phyloP scores from a whole-genome alignment of 2,797 vertebrate species.

The Pseudochaenichthys georgianus region DNA sequence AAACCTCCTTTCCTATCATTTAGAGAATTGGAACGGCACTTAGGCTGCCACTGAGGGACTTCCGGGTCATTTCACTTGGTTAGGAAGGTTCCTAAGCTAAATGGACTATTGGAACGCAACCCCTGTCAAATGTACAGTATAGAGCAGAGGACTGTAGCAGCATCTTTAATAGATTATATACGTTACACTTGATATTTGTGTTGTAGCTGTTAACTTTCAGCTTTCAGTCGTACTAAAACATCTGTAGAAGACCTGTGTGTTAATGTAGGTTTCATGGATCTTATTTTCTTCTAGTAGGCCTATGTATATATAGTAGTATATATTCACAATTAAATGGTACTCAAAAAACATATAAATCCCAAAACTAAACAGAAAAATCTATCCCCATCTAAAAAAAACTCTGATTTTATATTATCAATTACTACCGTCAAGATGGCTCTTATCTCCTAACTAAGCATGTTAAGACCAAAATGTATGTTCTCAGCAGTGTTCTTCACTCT shows the following conservation, averaged over 20 bases:
- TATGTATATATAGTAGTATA: too few species aligned
- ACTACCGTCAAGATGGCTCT: slow-evolving; percentile 27
- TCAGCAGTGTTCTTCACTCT: slow-evolving; percentile 74
- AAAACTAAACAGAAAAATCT: background rate
- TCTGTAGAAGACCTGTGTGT: background rate
- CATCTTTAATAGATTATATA: background rate
- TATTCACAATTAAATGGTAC: background rate
- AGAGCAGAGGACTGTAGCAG: background rate
- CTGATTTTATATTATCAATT: background rate
- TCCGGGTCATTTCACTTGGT: too few species aligned
- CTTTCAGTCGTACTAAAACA: background rate
- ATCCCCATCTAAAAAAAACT: background rate
- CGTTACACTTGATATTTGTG: background rate
- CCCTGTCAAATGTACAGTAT: background rate
- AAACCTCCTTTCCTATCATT: too few species aligned
- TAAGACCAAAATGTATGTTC: background rate
- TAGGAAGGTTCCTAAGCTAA: too few species aligned
- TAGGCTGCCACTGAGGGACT: too few species aligned
- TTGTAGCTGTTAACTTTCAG: background rate
- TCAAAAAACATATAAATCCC: background rate
- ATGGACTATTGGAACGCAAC: too few species aligned
- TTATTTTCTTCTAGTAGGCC: background rate
- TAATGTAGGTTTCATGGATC: background rate
- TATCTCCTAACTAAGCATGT: background rate
- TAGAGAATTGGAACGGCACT: too few species aligned